These are phyloP conservation scores for Drosophila elegans DNA, from an alignment of 1,140 invertebrate species.

Conservation along the genomic window DNA sequence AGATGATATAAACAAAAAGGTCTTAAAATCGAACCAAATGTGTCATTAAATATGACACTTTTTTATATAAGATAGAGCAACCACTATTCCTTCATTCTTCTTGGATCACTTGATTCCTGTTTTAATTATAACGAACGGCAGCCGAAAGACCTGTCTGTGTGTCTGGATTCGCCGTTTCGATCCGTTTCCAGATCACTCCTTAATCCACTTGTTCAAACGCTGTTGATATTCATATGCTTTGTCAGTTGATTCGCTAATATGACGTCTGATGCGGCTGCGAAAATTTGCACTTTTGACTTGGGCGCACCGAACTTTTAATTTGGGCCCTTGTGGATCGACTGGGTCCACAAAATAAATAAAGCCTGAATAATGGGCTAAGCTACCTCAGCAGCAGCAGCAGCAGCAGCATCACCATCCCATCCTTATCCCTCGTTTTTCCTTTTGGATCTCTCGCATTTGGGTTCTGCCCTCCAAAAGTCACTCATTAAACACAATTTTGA, in stretches of 20 bases:
- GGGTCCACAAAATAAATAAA: slow-evolving; percentile 76
- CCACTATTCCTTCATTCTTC: not conserved
- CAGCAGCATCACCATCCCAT: slow-evolving; percentile 3
- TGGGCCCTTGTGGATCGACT: slow-evolving; percentile 25
- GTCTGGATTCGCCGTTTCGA: slow-evolving; percentile 18
- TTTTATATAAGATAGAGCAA: not conserved
- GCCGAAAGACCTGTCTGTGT: slow-evolving; percentile 20
- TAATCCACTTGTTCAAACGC: slow-evolving; percentile 83
- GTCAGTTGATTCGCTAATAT: slow-evolving; percentile 84
- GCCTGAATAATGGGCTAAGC: slow-evolving; percentile 80
- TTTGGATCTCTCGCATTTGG: slow-evolving; percentile 1
- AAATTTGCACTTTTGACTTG: slow-evolving; percentile 82
- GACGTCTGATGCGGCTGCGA: slow-evolving; percentile 81
- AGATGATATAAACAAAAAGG: too few relatives aligned
- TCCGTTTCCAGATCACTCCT: slow-evolving; percentile 29
- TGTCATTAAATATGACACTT: too few relatives aligned
- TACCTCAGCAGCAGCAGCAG: slow-evolving; percentile 60
- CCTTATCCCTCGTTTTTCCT: not conserved
- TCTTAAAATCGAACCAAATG: too few relatives aligned
- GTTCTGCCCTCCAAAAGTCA: slow-evolving; percentile 59
- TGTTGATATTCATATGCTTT: slow-evolving; percentile 84
- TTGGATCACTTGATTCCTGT: slow-evolving; percentile 17
- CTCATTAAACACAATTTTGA: slow-evolving; percentile 80
- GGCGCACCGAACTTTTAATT: slow-evolving; percentile 74
- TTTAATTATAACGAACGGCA: slow-evolving; percentile 55